Conservation (phyloP, 2,113 vertebrate species). For the Rhinogobius similis region DNA sequence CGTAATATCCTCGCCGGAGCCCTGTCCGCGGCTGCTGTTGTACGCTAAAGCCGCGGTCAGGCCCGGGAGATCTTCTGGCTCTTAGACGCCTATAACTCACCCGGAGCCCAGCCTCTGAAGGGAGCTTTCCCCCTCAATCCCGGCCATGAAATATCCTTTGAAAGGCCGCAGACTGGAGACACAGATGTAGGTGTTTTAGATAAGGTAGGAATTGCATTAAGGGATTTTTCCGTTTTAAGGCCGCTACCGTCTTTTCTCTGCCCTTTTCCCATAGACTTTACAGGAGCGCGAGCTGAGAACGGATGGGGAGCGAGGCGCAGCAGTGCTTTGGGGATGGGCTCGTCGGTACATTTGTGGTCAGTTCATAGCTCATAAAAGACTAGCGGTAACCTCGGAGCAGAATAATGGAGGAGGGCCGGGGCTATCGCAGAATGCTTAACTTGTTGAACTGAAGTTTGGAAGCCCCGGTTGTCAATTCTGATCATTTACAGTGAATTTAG, state of each 20-base stretch:
- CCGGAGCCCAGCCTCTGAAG: constrained; percentile 72
- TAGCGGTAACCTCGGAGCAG: constrained; percentile 67
- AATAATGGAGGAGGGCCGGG: constrained; percentile 68
- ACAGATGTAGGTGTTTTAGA: constrained; percentile 85
- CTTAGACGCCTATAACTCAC: constrained; percentile 84
- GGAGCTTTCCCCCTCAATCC: constrained; percentile 74
- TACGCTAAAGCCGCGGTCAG: constrained; percentile 77
- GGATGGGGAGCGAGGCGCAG: constrained; percentile 57
- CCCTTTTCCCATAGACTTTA: constrained; percentile 78
- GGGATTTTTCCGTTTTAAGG: constrained; percentile 82
- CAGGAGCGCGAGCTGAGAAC: constrained; percentile 52
- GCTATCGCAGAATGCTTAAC: constrained; percentile 60
- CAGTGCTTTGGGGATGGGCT: constrained; percentile 46
- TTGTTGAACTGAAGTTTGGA: constrained; percentile 61
- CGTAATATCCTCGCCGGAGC: constrained; percentile 35
- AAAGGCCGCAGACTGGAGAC: constrained; percentile 81
- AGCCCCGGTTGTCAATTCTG: constrained; percentile 24
- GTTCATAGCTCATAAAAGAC: constrained; percentile 80
- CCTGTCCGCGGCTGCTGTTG: constrained; percentile 69
- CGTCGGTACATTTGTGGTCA: constrained; percentile 76
- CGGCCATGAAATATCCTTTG: constrained; percentile 78
- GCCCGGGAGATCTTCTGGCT: constrained; percentile 80
- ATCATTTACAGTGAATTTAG: neutral
- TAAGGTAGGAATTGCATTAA: constrained; percentile 85
- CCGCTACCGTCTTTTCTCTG: constrained; percentile 69